Evolutionary conservation across 1,140 invertebrate species (phyloP).

Genomic region (Dufourea novaeangliae): DNA sequence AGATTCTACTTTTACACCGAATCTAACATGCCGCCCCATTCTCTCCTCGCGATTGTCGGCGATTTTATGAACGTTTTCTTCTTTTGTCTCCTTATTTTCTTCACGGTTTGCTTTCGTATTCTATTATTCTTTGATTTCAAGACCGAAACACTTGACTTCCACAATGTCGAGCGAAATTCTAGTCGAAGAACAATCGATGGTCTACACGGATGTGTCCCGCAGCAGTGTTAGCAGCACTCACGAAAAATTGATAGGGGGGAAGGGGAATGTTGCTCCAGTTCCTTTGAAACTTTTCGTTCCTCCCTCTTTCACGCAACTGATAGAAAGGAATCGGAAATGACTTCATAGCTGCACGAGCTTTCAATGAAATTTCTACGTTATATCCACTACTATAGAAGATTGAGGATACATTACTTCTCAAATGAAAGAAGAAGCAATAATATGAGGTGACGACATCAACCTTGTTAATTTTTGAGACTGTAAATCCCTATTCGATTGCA

Average conservation of each 20-base stretch:
- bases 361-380: background rate
- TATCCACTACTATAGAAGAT: no score
- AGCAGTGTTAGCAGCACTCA: background rate
- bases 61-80: slow-evolving; percentile 48
- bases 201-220: background rate
- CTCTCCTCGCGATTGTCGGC: slow-evolving; percentile 46
- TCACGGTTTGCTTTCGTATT: slow-evolving; percentile 29
- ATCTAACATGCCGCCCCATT: slow-evolving; percentile 30
- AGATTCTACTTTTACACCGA: slow-evolving; percentile 30
- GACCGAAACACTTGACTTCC: slow-evolving; percentile 42
- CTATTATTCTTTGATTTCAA: slow-evolving; percentile 41
- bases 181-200: slow-evolving; percentile 1
- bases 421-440: no score
- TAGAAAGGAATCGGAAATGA: slow-evolving; percentile 3
- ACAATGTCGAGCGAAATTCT: background rate
- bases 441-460: no score
- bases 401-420: background rate
- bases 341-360: background rate
- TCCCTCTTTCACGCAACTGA: background rate
- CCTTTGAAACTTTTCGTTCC: background rate
- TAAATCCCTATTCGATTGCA: no score
- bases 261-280: background rate
- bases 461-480: no score
- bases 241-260: slow-evolving; percentile 5
- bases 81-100: slow-evolving; percentile 35